Percentiles rank a stretch among this genome's conserved stretches.
Evolutionary conservation across 2,888 invertebrate species (phyloP).

Genomic region (Eurois occulta): DNA sequence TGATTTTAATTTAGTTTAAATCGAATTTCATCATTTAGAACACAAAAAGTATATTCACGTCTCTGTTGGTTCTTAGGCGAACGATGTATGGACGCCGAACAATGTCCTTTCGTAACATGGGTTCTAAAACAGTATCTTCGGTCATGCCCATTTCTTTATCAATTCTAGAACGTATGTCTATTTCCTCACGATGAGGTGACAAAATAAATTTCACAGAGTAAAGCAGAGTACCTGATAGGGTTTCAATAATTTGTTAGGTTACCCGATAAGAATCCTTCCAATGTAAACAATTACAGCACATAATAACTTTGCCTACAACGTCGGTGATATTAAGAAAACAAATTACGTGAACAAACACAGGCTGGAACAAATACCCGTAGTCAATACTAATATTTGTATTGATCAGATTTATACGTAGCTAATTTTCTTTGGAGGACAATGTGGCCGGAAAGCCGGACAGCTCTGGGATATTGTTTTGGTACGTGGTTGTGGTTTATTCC

Average conservation of each 20-base stretch:
- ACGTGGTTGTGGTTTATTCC: not conserved
- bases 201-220: not conserved
- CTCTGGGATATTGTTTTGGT: conserved; percentile 6
- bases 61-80: too few species aligned
- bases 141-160: not conserved
- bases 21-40: too few species aligned
- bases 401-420: conserved; percentile 37
- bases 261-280: conserved; percentile 7
- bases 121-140: not conserved
- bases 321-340: conserved; percentile 35
- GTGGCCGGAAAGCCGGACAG: not conserved
- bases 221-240: not conserved
- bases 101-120: too few species aligned
- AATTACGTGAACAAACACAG: conserved; percentile 41
- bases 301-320: not conserved
- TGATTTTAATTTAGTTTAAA: too few species aligned
- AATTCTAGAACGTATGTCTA: not conserved
- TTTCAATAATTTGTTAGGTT: not conserved
- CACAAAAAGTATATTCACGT: too few species aligned
- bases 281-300: conserved; percentile 27
- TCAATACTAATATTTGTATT: conserved; percentile 46
- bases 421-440: conserved; percentile 35
- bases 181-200: not conserved
- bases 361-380: conserved; percentile 32
- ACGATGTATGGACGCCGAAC: too few species aligned